Conservation (phyloP, 2,113 vertebrate genomes). For the Neolamprologus falcicula region DNA sequence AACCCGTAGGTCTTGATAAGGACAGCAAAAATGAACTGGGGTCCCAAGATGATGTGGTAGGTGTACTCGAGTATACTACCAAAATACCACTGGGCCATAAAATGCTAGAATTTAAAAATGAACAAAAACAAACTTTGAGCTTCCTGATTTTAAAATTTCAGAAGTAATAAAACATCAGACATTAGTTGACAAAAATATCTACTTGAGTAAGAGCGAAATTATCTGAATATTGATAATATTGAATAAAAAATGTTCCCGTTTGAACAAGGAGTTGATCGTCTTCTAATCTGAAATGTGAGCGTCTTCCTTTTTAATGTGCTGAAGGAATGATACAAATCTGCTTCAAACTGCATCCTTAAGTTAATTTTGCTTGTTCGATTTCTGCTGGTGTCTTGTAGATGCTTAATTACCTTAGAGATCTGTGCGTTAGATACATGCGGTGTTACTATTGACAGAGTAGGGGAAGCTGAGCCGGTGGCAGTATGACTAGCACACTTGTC, state of each 20-base stretch:
- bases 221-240: not conserved
- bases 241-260: not conserved
- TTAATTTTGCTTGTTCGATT: not conserved
- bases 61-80: conserved; percentile 47
- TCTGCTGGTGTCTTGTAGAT: not conserved
- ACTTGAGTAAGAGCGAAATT: not conserved
- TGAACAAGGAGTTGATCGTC: not conserved
- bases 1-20: conserved; percentile 25
- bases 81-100: not conserved
- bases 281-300: not conserved
- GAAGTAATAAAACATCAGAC: not conserved
- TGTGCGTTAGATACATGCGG: not conserved
- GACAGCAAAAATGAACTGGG: conserved; percentile 16
- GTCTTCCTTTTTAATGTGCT: not conserved
- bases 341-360: not conserved
- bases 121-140: not conserved
- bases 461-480: not conserved
- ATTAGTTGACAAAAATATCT: not conserved
- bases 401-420: not conserved
- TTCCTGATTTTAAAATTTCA: not conserved
- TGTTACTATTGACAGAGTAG: not conserved
- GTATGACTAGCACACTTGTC: not conserved
- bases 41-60: conserved; percentile 57
- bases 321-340: not conserved
- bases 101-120: not conserved